These are phyloP conservation scores for Merluccius polli DNA, from an alignment of 2,797 vertebrate genomes.

Conservation along the genomic window DNA sequence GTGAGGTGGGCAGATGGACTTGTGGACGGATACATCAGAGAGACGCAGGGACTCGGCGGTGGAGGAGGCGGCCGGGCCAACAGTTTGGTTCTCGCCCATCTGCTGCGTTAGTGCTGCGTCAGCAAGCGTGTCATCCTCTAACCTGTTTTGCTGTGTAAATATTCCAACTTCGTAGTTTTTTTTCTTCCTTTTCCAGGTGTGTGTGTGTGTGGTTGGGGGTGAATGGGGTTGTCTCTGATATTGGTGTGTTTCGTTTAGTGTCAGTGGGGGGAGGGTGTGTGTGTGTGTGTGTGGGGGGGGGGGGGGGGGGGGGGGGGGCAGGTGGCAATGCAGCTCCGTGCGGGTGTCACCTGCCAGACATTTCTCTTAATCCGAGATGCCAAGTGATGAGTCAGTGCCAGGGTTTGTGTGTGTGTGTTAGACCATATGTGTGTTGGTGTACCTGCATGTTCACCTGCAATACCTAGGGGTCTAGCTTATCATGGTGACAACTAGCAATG, in stretches of 20 bases:
- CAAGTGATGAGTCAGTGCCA: slow-evolving; percentile 59
- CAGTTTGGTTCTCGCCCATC: slow-evolving; percentile 66
- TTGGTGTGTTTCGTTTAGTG: slow-evolving; percentile 65
- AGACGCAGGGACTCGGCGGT: slow-evolving; percentile 23
- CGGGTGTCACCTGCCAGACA: slow-evolving; percentile 49
- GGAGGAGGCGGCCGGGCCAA: slow-evolving; percentile 45
- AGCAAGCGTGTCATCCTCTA: slow-evolving; percentile 61
- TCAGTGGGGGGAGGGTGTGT: slow-evolving; percentile 58
- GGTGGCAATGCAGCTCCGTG: slow-evolving; percentile 49
- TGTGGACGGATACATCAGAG: slow-evolving; percentile 17
- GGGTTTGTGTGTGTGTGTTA: slow-evolving; percentile 52
- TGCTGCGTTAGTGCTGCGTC: slow-evolving; percentile 66
- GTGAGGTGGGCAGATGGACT: slow-evolving; percentile 35
- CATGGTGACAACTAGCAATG: slow-evolving; percentile 59
- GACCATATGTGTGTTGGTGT: neutral
- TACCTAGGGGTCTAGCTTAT: too few species aligned
- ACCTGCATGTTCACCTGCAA: neutral
- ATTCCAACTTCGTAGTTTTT: slow-evolving; percentile 22
- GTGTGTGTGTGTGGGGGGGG: neutral
- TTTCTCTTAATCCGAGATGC: slow-evolving; percentile 66
- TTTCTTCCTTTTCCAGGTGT: slow-evolving; percentile 12
- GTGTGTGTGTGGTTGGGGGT: neutral
- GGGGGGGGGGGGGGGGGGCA: slow-evolving; percentile 9
- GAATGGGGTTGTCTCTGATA: slow-evolving; percentile 38
- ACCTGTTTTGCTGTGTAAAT: slow-evolving; percentile 56